These are phyloP conservation scores for Syngnathus floridae DNA, from an alignment of 2,113 vertebrate species.

Conservation along the genomic window DNA sequence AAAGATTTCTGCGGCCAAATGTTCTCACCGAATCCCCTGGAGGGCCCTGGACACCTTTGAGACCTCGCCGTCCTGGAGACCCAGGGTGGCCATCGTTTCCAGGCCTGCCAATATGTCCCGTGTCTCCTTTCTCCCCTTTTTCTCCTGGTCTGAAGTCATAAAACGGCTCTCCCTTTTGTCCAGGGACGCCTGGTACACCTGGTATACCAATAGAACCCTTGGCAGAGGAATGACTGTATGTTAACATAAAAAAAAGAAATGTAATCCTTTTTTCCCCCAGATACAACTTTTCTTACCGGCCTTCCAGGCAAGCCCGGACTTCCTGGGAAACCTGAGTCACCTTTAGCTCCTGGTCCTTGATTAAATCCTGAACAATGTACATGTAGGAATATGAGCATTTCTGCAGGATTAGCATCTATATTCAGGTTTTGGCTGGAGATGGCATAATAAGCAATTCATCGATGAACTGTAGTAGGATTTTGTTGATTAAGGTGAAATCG, in stretches of 20 bases:
- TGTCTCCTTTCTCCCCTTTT: slow-evolving; percentile 80
- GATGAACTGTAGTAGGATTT: background rate
- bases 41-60: slow-evolving; percentile 42
- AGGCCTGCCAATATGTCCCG: slow-evolving; percentile 70
- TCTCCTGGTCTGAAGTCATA: slow-evolving; percentile 56
- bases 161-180: slow-evolving; percentile 80
- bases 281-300: slow-evolving; percentile 52
- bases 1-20: background rate
- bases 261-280: background rate
- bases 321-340: slow-evolving; percentile 53
- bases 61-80: slow-evolving; percentile 35
- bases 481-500: background rate
- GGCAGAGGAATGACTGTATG: background rate
- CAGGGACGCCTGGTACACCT: slow-evolving; percentile 74
- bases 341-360: slow-evolving; percentile 42
- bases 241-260: background rate
- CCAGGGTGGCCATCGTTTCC: slow-evolving; percentile 53
- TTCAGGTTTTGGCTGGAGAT: background rate
- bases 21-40: slow-evolving; percentile 51
- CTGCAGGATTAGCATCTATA: background rate
- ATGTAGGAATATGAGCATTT: background rate
- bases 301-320: slow-evolving; percentile 65
- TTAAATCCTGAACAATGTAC: slow-evolving; percentile 34
- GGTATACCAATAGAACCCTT: slow-evolving; percentile 74
- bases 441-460: background rate